Conservation (phyloP, 2,888 invertebrate genomes). For the Asteroscopus sphinx region DNA sequence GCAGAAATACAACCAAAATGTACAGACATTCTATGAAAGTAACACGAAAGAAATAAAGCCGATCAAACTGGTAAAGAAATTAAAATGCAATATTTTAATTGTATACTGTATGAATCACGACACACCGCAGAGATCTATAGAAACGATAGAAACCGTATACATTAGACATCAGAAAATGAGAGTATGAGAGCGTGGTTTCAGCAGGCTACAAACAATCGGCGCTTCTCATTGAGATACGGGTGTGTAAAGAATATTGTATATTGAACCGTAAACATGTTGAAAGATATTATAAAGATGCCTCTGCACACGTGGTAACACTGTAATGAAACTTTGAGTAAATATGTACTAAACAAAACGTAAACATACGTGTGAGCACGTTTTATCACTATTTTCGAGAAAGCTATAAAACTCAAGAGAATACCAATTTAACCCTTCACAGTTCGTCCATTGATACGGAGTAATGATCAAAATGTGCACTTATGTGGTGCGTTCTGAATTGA, state of each 20-base stretch:
- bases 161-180: conserved; percentile 37
- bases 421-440: conserved; percentile 2
- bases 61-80: conserved; percentile 18
- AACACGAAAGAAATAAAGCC: conserved; percentile 8
- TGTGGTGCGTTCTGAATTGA: conserved; percentile 49
- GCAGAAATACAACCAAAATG: no score
- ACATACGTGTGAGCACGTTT: conserved; percentile 59
- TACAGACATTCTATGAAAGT: not conserved
- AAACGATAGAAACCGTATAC: conserved; percentile 46
- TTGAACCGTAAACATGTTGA: conserved; percentile 84
- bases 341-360: no score
- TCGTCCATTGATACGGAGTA: conserved; percentile 15
- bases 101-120: conserved; percentile 19
- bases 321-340: no score
- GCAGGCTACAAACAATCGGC: conserved; percentile 38
- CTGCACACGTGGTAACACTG: conserved; percentile 55
- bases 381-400: conserved; percentile 6
- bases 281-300: conserved; percentile 83
- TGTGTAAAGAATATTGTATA: conserved; percentile 71
- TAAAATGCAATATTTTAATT: conserved; percentile 22
- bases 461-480: conserved; percentile 30
- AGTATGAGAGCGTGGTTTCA: conserved; percentile 41
- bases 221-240: conserved; percentile 50
- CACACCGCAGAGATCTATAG: conserved; percentile 27
- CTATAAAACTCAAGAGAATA: conserved; percentile 8